Evolutionary conservation across 2,888 invertebrate genomes (phyloP), one percentile per base, ranked within the genome.

Genomic region (Brachyopa scutellaris): DNA sequence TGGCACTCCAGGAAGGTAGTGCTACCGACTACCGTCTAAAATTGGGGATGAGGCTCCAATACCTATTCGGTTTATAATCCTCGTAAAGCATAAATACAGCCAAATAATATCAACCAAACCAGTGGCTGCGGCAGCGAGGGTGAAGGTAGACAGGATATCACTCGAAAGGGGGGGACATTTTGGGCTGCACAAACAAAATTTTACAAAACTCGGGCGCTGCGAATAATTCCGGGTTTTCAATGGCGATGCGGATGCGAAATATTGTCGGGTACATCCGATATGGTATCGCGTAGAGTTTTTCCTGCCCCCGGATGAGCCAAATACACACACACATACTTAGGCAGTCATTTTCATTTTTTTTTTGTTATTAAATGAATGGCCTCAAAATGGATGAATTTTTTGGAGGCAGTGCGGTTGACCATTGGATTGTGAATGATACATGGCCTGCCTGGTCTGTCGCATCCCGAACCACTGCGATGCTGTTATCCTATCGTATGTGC

Each of bases 351-450:
- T 47, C 59, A 55, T 76, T 64, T 74, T 47, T 82, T 77, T 47
- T 76, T 64, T 74, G 40, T 82, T 77, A 70, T 70, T 82, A 66
- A 76, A 82, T 72, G 77, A 70, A 70, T 77, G 51, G 70, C 64
- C 57, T 70, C 64, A 51, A 47, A 72, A 77, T 77, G 82, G 47
- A n/a, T n/a, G n/a, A 66, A 51, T 76, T 82, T 53, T 67, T 67
- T 23, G 49, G 57, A 76, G 45, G 76, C 77, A 47, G 57, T 77
- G 82, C 73, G 77, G 82, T 82, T 77, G 77, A 82, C 82, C 77
- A 82, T 82, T 82, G 82, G 82, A 82, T 82, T 82, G 82, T 66
- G 77, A 77, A 82, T 82, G 82, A 82, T 82, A 82, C 82, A 82
- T 82, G 59, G 66, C 82, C 26, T 40, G 36, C 57, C 64, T 59